phyloP scores from a whole-genome alignment of 2,888 invertebrate genomes.

The Neoaliturus tenellus region DNA sequence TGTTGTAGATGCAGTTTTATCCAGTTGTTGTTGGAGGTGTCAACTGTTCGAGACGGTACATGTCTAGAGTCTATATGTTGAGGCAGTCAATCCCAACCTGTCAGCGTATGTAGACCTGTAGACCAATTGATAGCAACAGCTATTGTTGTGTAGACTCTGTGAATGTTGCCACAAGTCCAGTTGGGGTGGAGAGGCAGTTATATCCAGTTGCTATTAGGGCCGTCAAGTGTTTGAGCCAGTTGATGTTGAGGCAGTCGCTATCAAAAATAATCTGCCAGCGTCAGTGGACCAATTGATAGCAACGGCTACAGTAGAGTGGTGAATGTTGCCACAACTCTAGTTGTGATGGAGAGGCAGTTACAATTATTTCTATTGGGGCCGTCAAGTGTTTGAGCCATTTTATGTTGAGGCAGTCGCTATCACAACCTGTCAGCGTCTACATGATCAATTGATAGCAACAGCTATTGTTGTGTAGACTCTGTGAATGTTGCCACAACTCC shows the following conservation, averaged over 20 bases:
- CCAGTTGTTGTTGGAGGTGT: not conserved
- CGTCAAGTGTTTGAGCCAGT: not conserved
- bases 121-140: not conserved
- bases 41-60: not conserved
- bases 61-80: not conserved
- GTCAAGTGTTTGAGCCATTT: too few species aligned
- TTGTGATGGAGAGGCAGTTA: not conserved
- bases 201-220: not conserved
- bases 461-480: not conserved
- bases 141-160: too few species aligned
- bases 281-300: not conserved
- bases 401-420: not conserved
- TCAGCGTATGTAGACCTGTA: not conserved
- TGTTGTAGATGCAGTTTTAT: not conserved
- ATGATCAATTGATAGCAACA: too few species aligned
- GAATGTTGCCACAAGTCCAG: not conserved
- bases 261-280: not conserved
- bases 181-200: too few species aligned
- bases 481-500: not conserved
- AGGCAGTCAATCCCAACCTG: not conserved
- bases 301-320: not conserved
- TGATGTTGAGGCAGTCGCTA: not conserved
- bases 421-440: too few species aligned
- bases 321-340: not conserved
- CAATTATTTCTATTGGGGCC: too few species aligned